Base-by-base conservation (phyloP, 2,888 invertebrate species). In the Cheilosia soror region DNA sequence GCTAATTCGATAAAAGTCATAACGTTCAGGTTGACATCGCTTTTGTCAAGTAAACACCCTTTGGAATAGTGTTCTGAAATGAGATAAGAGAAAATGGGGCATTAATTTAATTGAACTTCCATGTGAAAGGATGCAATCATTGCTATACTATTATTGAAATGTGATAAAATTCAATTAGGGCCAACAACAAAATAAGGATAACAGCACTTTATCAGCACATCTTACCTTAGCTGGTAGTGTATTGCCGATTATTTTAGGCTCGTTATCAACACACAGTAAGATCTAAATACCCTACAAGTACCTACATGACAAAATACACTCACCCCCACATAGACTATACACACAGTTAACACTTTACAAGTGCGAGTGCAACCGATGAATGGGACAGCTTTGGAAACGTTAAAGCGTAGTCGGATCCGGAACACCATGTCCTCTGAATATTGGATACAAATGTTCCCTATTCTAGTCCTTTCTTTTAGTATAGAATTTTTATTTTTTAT, bases 41-140 rank as follows among this genome's bases (percentile, higher is more conserved):
- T 47, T 29, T 55, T 27, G 62, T 47, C 25, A 27, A 40, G 40
- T 25, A 29, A 51, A 25, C 65, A n/a, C 40, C 25, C 53, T 42
- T 62, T 60, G 53, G 44, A 29, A 66, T 40, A 72, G 65, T 51
- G 63, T 82, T 29, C 83, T 83, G 83, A 62, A 83, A 83, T 33
- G 42, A 83, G 55, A 73, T 63, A 77, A 77, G 49, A 78, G 53
- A 78, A 73, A 78, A 72, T 66, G 31, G 49, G 57, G 33, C 60
- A 73, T 83, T 78, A 78, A 68, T 63, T 73, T 55, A 51, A 68
- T 49, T 57, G 60, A 57, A 68, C 47, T 62, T 62, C 27, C 72
- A 68, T 65, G 27, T 15, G 62, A 29, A 63, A 44, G 44, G 31
- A 47, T 71, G 25, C 42, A 81, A 31, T 58, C 37, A 49, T 47